phyloP scores from a whole-genome alignment of 1,140 invertebrate genomes.

The Tetramorium simillimum region DNA sequence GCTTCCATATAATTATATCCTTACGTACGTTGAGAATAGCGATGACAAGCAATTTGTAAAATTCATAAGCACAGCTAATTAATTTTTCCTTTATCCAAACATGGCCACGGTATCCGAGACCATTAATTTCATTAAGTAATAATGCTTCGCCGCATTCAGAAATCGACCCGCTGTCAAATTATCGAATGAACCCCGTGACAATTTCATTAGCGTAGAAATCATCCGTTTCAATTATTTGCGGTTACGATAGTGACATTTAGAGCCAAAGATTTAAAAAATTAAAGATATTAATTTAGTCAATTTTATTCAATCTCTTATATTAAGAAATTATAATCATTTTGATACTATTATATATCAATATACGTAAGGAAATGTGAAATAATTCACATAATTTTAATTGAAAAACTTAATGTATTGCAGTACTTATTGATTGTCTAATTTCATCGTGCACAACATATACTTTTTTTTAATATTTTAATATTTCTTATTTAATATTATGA shows the following conservation, averaged over 20 bases:
- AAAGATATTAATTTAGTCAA: neutral
- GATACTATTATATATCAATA: neutral
- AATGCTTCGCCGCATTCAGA: slow-evolving; percentile 45
- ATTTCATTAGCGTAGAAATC: slow-evolving; percentile 67
- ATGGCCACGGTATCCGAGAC: neutral
- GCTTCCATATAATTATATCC: neutral
- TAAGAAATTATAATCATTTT: neutral
- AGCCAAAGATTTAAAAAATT: neutral
- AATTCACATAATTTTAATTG: neutral
- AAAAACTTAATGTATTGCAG: neutral
- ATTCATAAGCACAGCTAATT: slow-evolving; percentile 59
- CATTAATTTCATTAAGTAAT: slow-evolving; percentile 70
- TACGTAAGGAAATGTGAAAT: neutral
- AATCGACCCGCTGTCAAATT: slow-evolving; percentile 31
- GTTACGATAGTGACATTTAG: neutral
- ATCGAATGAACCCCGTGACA: slow-evolving; percentile 16
- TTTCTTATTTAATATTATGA: neutral
- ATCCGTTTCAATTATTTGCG: slow-evolving; percentile 13
- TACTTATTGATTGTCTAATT: neutral
- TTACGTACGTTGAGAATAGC: neutral
- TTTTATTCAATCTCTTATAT: neutral
- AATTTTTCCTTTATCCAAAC: slow-evolving; percentile 34
- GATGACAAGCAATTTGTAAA: slow-evolving; percentile 5
- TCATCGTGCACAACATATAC: neutral
- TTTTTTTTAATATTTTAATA: neutral